Base-by-base conservation (phyloP, 2,113 vertebrate species). In the Otolemur garnettii region DNA sequence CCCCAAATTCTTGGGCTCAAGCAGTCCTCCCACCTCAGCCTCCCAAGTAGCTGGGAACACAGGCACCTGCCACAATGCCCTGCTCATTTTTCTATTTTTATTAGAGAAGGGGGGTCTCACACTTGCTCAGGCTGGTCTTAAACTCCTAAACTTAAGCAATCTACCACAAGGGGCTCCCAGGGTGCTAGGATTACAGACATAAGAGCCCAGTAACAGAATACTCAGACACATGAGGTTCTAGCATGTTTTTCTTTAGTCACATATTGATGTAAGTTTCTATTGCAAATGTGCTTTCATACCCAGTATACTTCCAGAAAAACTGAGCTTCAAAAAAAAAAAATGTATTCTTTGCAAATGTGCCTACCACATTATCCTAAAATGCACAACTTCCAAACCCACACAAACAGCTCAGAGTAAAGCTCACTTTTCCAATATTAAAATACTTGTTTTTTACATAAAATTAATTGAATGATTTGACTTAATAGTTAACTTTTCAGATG, bases 341-440 rank as follows among this genome's bases (percentile, higher is more conserved):
- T 38, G 33, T 50, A 45, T 85, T 93, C 55, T 96, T 87, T 94
- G 53, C 62, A 79, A 68, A 91, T 90, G 17, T 57, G 42, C 17
- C 45, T 62, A 53, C 9, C 53, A 85, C n/a, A n/a, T 87, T 35
- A 66, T 59, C 45, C 62, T 72, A 85, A 88, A 93, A 72, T 19
- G 75, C 2, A 1, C 69, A 82, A 38, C 33, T 90, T 74, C 28
- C 33, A 89, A 50, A 60, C 42, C 33, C 50, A 24, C 33, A 57
- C 17, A 91, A 96, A 94, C 12, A 30, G 8, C 28, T n/a, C 21
- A 92, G 5, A 38, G 9, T 64, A 84, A 87, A 83, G 18, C 24
- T 77, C 66, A 60, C 21, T 90, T 93, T 87, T 64, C 33, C 50
- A 95, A 79, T 81, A 62, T 53, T 64, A 75, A 94, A 92, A 90